These are phyloP conservation scores for Cydia splendana DNA, from an alignment of 1,140 invertebrate genomes.

Conservation along the genomic window DNA sequence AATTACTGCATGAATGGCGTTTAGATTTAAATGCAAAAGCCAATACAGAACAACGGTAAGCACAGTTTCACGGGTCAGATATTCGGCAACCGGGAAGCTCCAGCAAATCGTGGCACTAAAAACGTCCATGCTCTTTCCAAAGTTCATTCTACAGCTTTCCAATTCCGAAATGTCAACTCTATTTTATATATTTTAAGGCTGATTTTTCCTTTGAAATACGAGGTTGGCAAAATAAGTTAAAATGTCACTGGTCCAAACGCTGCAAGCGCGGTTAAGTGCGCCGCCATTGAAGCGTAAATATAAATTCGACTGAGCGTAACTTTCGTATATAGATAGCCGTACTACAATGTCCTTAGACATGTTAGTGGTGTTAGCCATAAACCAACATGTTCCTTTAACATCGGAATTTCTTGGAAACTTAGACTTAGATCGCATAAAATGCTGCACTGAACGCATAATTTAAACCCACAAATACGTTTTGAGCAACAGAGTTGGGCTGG, in stretches of 20 bases:
- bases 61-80: conserved; percentile 8
- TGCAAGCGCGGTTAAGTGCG: background rate
- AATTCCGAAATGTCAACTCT: background rate
- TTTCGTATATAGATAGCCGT: background rate
- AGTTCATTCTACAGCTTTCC: background rate
- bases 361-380: too few relatives aligned
- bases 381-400: too few relatives aligned
- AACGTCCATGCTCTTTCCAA: background rate
- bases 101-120: conserved; percentile 3
- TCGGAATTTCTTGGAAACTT: too few relatives aligned
- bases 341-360: too few relatives aligned
- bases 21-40: background rate
- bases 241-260: conserved; percentile 3
- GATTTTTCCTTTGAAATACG: background rate
- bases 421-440: too few relatives aligned
- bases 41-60: background rate
- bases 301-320: conserved; percentile 3
- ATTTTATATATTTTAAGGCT: background rate
- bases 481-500: too few relatives aligned
- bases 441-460: too few relatives aligned
- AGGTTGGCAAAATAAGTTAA: background rate
- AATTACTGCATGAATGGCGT: background rate
- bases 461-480: too few relatives aligned
- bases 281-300: conserved; percentile 12
- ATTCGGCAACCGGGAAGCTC: background rate